These are phyloP conservation scores for Eleginops maclovinus DNA, from an alignment of 2,113 vertebrate genomes.

Conservation along the genomic window DNA sequence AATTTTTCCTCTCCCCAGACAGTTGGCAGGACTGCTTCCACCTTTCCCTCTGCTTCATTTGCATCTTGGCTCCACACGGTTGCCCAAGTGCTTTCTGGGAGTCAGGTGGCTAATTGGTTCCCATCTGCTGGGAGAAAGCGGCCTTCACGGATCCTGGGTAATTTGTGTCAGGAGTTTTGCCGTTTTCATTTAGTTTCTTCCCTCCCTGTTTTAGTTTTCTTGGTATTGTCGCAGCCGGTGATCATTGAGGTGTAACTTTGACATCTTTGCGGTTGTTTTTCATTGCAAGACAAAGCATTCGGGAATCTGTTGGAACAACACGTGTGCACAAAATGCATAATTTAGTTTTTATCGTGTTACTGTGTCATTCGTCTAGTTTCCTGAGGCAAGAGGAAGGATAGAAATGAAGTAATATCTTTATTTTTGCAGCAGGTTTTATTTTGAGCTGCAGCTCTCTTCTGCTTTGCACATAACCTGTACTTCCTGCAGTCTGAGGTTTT, in stretches of 20 bases:
- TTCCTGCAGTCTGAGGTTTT: not conserved
- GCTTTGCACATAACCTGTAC: not conserved
- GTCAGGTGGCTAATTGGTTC: conserved; percentile 80
- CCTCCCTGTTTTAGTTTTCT: not conserved
- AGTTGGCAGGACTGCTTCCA: conserved; percentile 48
- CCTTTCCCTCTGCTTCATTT: conserved; percentile 69
- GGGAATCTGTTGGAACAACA: not conserved
- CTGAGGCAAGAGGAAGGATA: not conserved
- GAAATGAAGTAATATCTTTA: not conserved
- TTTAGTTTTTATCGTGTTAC: not conserved
- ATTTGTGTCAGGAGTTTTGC: conserved; percentile 66
- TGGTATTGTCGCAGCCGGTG: not conserved
- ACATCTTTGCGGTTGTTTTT: not conserved
- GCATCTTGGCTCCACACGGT: conserved; percentile 68
- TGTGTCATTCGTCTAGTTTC: not conserved
- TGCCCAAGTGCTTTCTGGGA: conserved; percentile 76
- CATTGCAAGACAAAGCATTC: not conserved
- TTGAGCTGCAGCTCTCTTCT: not conserved
- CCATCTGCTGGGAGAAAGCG: conserved; percentile 75
- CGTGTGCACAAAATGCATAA: not conserved
- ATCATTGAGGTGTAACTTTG: not conserved
- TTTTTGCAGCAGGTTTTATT: not conserved
- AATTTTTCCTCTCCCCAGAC: conserved; percentile 62
- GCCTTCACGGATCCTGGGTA: conserved; percentile 59
- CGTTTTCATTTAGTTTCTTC: conserved; percentile 40